Evolutionary conservation across 2,888 invertebrate species (phyloP).

Genomic region (Pandemis heparana): DNA sequence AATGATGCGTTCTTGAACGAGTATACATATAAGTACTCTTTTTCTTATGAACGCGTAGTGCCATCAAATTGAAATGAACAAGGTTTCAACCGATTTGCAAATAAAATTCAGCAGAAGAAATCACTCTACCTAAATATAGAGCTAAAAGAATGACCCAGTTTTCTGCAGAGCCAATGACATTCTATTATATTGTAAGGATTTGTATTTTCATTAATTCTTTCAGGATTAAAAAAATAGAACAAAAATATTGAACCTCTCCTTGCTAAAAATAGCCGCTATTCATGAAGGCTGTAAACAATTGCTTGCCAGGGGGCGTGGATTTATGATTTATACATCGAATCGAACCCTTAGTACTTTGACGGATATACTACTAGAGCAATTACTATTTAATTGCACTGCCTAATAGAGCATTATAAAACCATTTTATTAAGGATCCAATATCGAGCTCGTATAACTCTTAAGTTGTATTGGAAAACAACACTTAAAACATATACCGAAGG

Average conservation of each 20-base stretch:
- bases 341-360: constrained; percentile 51
- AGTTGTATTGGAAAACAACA: background rate
- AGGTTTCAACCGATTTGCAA: background rate
- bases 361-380: constrained; percentile 52
- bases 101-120: background rate
- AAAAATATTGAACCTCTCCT: background rate
- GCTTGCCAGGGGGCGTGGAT: constrained; percentile 47
- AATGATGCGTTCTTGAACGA: too few species aligned
- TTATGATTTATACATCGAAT: constrained; percentile 49
- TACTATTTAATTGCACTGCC: constrained; percentile 51
- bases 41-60: too few species aligned
- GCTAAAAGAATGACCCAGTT: background rate
- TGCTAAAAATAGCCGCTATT: constrained; percentile 9
- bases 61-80: too few species aligned
- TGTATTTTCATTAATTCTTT: background rate
- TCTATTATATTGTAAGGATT: too few species aligned
- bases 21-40: too few species aligned
- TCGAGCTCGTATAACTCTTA: constrained; percentile 9
- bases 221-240: background rate
- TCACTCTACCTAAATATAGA: background rate
- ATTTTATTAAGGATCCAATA: constrained; percentile 56
- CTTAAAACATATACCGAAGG: background rate
- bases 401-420: constrained; percentile 56
- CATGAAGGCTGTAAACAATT: constrained; percentile 43
- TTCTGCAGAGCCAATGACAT: background rate